Percentiles rank a stretch among this genome's conserved stretches.
Conservation (phyloP, 92 coral and sea anemone species). For the Paramuricea clavata region DNA sequence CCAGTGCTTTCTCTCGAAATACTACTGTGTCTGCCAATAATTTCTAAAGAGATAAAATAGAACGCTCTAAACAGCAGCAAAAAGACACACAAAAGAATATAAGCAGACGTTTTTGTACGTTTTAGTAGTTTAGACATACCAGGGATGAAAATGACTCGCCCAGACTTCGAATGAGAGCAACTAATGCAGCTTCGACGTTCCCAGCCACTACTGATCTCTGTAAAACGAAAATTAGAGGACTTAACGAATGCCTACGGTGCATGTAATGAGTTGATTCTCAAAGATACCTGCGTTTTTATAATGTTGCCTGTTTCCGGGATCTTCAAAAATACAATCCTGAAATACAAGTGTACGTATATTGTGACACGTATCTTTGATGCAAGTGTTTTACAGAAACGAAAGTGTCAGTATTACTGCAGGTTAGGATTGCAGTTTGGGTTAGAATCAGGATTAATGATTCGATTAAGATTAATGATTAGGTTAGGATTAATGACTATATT, state of each 20-base stretch:
- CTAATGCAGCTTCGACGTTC: slow-evolving; percentile 88
- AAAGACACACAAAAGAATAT: not conserved
- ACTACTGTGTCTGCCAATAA: slow-evolving; percentile 78
- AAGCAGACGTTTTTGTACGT: not conserved
- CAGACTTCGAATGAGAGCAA: slow-evolving; percentile 75
- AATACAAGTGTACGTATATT: not conserved
- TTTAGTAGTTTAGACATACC: slow-evolving; percentile 62
- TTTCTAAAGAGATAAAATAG: slow-evolving; percentile 53
- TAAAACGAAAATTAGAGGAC: not conserved
- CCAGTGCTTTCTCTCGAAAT: slow-evolving; percentile 83
- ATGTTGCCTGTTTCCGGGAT: slow-evolving; percentile 70
- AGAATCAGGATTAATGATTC: too few relatives aligned
- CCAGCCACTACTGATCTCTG: slow-evolving; percentile 72
- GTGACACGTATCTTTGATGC: too few relatives aligned
- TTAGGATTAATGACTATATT: too few relatives aligned
- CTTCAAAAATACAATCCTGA: slow-evolving; percentile 71
- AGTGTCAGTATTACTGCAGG: too few relatives aligned
- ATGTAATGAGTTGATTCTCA: not conserved
- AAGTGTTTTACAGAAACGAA: too few relatives aligned
- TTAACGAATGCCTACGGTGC: not conserved
- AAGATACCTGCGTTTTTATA: slow-evolving; percentile 67
- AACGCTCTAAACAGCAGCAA: not conserved
- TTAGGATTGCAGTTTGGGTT: too few relatives aligned
- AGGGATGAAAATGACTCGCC: slow-evolving; percentile 74
- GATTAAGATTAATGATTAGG: too few relatives aligned